Evolutionary conservation across 2,888 invertebrate species (phyloP).

Genomic region (Strigamia crassipes): DNA sequence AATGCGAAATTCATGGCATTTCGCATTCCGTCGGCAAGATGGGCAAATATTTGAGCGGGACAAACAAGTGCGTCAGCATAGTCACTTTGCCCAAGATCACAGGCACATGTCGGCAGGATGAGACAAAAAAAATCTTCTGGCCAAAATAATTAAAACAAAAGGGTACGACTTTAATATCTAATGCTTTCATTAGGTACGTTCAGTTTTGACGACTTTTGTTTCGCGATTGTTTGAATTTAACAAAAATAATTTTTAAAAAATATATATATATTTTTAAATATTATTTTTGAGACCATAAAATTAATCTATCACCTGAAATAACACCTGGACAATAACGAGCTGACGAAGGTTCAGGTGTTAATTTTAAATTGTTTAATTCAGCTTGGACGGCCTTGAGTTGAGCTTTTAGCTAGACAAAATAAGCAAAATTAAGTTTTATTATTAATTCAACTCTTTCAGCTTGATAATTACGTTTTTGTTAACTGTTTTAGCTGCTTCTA

Average conservation of each 20-base stretch:
- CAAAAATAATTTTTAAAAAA: not conserved
- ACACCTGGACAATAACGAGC: conserved; percentile 15
- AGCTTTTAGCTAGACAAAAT: not conserved
- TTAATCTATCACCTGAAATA: conserved; percentile 24
- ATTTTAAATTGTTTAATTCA: conserved; percentile 8
- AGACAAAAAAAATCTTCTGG: not conserved
- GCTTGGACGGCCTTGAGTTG: conserved; percentile 3
- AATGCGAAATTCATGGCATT: conserved; percentile 31
- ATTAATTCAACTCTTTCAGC: not conserved
- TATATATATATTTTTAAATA: too few species aligned
- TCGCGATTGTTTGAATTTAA: not conserved
- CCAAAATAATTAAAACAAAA: not conserved
- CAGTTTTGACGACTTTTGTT: too few species aligned
- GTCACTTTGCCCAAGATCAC: conserved; percentile 28
- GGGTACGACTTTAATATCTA: not conserved
- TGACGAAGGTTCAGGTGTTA: not conserved
- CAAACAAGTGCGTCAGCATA: conserved; percentile 27
- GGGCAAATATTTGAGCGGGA: conserved; percentile 13
- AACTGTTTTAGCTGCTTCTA: not conserved
- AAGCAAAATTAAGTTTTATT: not conserved
- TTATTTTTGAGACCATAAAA: not conserved
- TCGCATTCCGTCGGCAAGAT: conserved; percentile 30
- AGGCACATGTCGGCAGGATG: not conserved
- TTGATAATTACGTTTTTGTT: not conserved
- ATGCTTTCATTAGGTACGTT: too few species aligned